Base-by-base conservation (phyloP, 1,140 invertebrate genomes). In the Dendroctonus valens region DNA sequence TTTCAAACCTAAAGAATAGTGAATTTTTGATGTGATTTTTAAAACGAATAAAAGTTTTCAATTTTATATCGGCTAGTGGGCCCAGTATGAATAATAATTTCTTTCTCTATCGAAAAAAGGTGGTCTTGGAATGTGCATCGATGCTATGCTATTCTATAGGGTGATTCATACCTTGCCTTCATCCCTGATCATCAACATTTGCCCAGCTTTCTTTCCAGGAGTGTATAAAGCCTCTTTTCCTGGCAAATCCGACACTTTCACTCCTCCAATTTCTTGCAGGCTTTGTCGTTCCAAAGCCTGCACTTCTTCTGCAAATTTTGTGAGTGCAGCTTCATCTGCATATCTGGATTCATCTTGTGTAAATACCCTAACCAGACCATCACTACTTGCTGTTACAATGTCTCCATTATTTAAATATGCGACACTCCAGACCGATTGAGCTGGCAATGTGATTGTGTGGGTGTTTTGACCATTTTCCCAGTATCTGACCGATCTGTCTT, bases 361-460 rank as follows among this genome's bases (percentile, higher is more conserved):
- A 75, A 98, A 97, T 52, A 98, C 85, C 63, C 95, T 83, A 0
- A 97, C 83, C 0, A 90, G 75, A 0, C 92, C 93, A 81, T 98
- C 95, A 79, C 92, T 96, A 68, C 67, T 73, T 7, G 94, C 96
- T 66, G 91, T 87, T n/a, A 92, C 92, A 75, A 99, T 86, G 80
- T 98, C 95, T 8, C 89, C 90, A 81, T 97, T 97, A 5, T 81
- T 73, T 12, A 98, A 77, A 63, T 87, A 84, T 59, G 87, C 83
- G 0, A 97, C 89, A 52, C 87, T 86, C 97, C 97, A 99, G 6
- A 98, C 87, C 15, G 93, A 94, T 58, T 91, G 87, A 2, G 90
- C 87, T 0, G 96, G 95, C 57, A 97, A 81, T 11, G 83, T 75
- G 38, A 98, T 87, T 0, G 89, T 88, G 73, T 94, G 86, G 38